phyloP scores from a whole-genome alignment of 1,140 invertebrate genomes.

The Choristoneura fumiferana region DNA sequence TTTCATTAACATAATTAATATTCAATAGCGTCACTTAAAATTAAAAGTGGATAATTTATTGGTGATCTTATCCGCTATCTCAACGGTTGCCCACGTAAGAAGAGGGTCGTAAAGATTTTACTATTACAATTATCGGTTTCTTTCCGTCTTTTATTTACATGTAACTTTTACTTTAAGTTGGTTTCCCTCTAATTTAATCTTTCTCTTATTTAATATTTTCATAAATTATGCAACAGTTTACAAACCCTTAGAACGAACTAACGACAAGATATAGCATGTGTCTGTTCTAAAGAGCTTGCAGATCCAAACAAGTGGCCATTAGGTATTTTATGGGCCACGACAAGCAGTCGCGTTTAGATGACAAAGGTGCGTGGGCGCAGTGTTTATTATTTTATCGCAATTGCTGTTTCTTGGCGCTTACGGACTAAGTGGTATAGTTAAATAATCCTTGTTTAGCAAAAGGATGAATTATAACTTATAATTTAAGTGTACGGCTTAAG shows the following conservation, averaged over 20 bases:
- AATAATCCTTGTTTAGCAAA: constrained; percentile 13
- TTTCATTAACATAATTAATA: constrained; percentile 14
- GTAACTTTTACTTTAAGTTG: too few relatives aligned
- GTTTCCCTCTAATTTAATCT: too few relatives aligned
- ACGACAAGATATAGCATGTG: too few relatives aligned
- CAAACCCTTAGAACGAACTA: too few relatives aligned
- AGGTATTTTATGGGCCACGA: constrained; percentile 12
- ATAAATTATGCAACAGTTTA: too few relatives aligned
- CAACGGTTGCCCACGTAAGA: neutral
- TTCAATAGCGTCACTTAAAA: constrained; percentile 15
- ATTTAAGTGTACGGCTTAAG: too few relatives aligned
- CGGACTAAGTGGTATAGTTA: constrained; percentile 8
- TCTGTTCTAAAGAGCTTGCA: neutral
- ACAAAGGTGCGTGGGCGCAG: constrained; percentile 6
- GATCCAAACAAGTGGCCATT: neutral
- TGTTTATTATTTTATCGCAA: constrained; percentile 18
- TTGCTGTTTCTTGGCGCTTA: neutral
- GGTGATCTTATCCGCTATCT: neutral
- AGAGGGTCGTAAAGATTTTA: neutral
- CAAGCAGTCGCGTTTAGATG: constrained; percentile 16
- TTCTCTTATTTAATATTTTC: too few relatives aligned
- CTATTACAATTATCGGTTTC: neutral
- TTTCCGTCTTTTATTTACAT: too few relatives aligned
- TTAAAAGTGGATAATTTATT: constrained; percentile 1
- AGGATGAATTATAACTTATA: neutral